Base-by-base conservation (phyloP, 2,888 invertebrate species). In the Tetranychus truncatus region DNA sequence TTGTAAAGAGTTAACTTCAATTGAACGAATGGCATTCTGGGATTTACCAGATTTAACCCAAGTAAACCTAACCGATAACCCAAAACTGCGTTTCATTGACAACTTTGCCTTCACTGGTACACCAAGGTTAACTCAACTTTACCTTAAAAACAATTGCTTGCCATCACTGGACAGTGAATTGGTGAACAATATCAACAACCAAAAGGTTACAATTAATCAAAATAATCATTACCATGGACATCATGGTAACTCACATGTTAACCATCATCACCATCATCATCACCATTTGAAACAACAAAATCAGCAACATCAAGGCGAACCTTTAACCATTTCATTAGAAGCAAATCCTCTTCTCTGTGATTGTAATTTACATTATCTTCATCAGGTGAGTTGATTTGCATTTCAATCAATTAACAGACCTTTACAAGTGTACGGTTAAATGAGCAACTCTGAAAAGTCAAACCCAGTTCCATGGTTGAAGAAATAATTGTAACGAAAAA, bases 301-400 rank as follows among this genome's bases (percentile, higher is more conserved):
- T 3, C 55, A 55, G 9, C 55, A 55, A 15, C 55, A 55, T 55
- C 55, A 55, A 55, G 11, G 15, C 2, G 11, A 55, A 55, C 55
- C 24, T 18, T 44, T 72, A 20, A 72, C 11, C 34, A 45, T 46
- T 46, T 46, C 45, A 45, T 78, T 84, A 18, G 81, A 82, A 76
- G 81, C 82, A 73, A 84, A 84, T 78, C 84, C 83, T 7, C 78
- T 84, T 3, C 80, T 80, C 46, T 84, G 84, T 79, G 84, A 84
- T 79, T 84, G 84, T 78, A 84, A 84, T 79, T 79, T 81, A 6
- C 77, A 79, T 15, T 82, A 81, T 55, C 65, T 76, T 46, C 74
- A 74, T 74, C 46, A 74, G 76, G 76, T 76, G 46, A 73, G 21
- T 69, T 69, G n/a, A 69, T 20, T 55, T 15, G 9, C 55, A 55